phyloP scores from a whole-genome alignment of 2,888 invertebrate species.

The Heteromyza rotundicornis region DNA sequence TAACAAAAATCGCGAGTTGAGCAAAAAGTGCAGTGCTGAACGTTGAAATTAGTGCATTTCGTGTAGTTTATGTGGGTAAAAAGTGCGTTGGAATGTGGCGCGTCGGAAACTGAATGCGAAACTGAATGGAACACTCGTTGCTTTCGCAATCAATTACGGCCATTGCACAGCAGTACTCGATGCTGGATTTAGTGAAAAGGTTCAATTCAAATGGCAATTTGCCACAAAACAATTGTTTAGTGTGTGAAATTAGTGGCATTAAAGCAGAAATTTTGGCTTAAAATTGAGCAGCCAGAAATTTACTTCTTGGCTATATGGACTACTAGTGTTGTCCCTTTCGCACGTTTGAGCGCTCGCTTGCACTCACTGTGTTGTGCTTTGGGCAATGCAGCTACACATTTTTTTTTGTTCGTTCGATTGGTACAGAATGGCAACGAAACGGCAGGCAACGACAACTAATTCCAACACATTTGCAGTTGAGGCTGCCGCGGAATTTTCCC shows the following conservation, averaged over 20 bases:
- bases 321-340: slow-evolving; percentile 16
- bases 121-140: slow-evolving; percentile 32
- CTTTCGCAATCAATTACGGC: slow-evolving; percentile 2
- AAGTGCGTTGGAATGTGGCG: slow-evolving; percentile 48
- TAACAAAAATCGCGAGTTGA: slow-evolving; percentile 22
- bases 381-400: neutral
- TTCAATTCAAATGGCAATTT: no score
- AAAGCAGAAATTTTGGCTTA: no score
- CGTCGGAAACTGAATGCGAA: no score
- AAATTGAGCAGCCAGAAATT: no score
- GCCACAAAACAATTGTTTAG: neutral
- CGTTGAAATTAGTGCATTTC: slow-evolving; percentile 20
- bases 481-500: slow-evolving; percentile 21
- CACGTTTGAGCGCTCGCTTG: neutral
- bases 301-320: no score
- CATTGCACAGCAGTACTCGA: no score
- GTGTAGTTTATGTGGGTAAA: slow-evolving; percentile 31
- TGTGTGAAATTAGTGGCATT: neutral
- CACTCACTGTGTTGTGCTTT: neutral
- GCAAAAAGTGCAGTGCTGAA: slow-evolving; percentile 12
- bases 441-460: slow-evolving; percentile 22
- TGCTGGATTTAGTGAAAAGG: neutral
- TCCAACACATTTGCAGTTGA: slow-evolving; percentile 33
- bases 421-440: neutral
- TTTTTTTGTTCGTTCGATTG: neutral